These are phyloP conservation scores for Ardeotis arabs DNA, from an alignment of 2,113 vertebrate species.

Conservation along the genomic window DNA sequence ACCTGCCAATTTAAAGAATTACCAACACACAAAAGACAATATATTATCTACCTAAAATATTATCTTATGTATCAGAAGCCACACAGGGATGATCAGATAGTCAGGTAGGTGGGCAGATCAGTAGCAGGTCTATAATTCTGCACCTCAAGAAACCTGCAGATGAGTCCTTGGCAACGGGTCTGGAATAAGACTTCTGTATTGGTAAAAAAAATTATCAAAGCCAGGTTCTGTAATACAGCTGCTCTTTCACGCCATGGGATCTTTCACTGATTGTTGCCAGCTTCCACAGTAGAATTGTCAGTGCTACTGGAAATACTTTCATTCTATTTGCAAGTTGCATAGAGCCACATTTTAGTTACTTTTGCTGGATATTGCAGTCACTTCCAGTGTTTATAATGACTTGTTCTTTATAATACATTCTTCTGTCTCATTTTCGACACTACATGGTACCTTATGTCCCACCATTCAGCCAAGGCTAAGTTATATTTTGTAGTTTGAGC, in stretches of 20 bases:
- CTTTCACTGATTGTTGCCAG: background rate
- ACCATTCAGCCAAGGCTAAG: background rate
- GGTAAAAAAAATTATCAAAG: background rate
- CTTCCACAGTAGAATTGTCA: background rate
- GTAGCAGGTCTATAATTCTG: background rate
- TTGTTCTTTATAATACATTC: background rate
- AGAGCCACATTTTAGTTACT: background rate
- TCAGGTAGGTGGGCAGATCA: background rate
- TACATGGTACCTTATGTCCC: background rate
- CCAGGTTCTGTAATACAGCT: background rate
- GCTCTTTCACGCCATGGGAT: background rate
- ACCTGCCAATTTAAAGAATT: slow-evolving; percentile 42
- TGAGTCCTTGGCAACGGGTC: background rate
- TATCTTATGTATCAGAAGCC: background rate
- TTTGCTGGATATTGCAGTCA: background rate
- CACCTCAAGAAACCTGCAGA: background rate
- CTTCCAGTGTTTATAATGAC: background rate
- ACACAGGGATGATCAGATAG: slow-evolving; percentile 8
- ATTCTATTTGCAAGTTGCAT: background rate
- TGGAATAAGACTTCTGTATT: background rate
- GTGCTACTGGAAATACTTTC: background rate
- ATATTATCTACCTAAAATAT: slow-evolving; percentile 18
- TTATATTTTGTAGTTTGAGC: background rate
- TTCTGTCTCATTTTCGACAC: background rate
- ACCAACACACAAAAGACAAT: background rate